These are phyloP conservation scores for Camponotus pennsylvanicus DNA, from an alignment of 1,140 invertebrate species.

Conservation along the genomic window DNA sequence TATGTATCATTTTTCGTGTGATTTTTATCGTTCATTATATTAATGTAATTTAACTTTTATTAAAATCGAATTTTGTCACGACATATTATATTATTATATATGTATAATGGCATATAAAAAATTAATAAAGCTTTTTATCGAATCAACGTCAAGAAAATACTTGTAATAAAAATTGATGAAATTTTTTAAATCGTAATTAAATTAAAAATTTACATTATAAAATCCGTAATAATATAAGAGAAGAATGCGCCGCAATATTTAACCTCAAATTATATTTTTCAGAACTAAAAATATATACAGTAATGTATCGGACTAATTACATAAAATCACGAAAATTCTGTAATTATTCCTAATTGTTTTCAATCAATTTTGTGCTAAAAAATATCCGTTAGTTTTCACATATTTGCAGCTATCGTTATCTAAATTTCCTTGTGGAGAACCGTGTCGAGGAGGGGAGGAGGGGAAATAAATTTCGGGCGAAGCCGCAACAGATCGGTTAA, in stretches of 20 bases:
- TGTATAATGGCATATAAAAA: neutral
- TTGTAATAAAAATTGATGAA: neutral
- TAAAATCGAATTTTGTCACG: neutral
- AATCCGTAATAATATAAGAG: neutral
- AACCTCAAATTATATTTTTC: no score
- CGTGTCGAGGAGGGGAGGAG: neutral
- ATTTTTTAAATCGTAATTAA: conserved; percentile 31
- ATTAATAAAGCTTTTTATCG: neutral
- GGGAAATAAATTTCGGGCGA: neutral
- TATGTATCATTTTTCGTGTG: neutral
- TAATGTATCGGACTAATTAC: neutral
- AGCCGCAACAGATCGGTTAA: conserved; percentile 50
- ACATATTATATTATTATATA: neutral
- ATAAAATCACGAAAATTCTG: neutral
- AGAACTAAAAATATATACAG: no score
- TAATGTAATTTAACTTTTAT: neutral
- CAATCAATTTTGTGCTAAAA: neutral
- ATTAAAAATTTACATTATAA: neutral
- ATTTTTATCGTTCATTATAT: neutral
- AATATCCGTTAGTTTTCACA: neutral
- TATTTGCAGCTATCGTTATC: conserved; percentile 22
- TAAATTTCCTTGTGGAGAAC: conserved; percentile 24
- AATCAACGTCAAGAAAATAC: neutral
- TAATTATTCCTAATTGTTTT: conserved; percentile 15
- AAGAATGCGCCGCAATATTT: no score